These are phyloP conservation scores for Amphipyra berbera DNA, from an alignment of 2,888 invertebrate species.

Conservation along the genomic window DNA sequence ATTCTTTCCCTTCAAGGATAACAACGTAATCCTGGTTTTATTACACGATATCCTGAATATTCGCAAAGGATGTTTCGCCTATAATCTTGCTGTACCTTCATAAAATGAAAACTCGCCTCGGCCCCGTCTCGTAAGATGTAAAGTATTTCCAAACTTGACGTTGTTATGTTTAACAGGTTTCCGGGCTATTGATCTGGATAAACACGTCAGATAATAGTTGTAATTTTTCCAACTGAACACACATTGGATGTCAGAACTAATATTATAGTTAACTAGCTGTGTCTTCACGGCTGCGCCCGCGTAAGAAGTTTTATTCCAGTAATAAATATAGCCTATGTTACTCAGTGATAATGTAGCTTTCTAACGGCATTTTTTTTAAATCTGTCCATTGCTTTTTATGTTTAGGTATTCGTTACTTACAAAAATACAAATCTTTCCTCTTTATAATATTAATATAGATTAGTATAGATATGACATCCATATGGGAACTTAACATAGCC, in stretches of 20 bases:
- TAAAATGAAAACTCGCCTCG: slow-evolving; percentile 16
- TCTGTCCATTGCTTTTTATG: too few species aligned
- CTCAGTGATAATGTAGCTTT: too few species aligned
- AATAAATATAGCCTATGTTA: too few species aligned
- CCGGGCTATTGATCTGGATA: slow-evolving; percentile 49
- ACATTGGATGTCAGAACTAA: slow-evolving; percentile 26
- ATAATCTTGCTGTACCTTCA: slow-evolving; percentile 10
- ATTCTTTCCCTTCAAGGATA: slow-evolving; percentile 33
- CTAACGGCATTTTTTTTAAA: too few species aligned
- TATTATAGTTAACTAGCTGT: slow-evolving; percentile 6
- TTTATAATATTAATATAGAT: too few species aligned
- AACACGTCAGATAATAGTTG: slow-evolving; percentile 49
- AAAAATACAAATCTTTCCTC: too few species aligned
- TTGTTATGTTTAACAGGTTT: slow-evolving; percentile 53
- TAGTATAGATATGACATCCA: too few species aligned
- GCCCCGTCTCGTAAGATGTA: slow-evolving; percentile 20
- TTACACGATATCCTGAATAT: slow-evolving; percentile 25
- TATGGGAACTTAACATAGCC: too few species aligned
- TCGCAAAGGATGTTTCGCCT: slow-evolving; percentile 5
- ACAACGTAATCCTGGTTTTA: slow-evolving; percentile 25
- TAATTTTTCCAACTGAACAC: slow-evolving; percentile 43
- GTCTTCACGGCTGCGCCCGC: too few species aligned
- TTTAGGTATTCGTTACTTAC: too few species aligned
- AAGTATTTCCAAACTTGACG: slow-evolving; percentile 32
- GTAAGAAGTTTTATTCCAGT: too few species aligned